Base-by-base conservation (phyloP, 2,113 vertebrate genomes). In the Hypomesus transpacificus region DNA sequence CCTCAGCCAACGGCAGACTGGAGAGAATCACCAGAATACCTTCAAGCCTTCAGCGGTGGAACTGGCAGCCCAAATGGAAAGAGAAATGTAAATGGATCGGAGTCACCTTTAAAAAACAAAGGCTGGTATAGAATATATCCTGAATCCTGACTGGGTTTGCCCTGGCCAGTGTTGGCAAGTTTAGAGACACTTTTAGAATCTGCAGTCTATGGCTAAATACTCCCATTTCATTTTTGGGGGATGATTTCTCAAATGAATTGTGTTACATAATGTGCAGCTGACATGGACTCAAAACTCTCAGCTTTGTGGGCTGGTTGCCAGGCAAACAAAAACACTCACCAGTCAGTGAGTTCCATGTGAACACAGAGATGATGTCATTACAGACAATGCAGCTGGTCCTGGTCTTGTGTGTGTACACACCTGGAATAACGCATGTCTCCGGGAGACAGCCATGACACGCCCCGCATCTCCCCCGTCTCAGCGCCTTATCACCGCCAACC, bases 181-280 rank as follows among this genome's bases (percentile, higher is more conserved):
- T 34, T 46, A 46, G 9, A 46, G 11, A 46, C 7, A 46, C 39
- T 11, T 46, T 46, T 46, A 2, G 39, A 46, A 9, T 46, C 39
- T 46, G 39, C 39, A 46, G 39, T 2, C 39, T 46, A 2, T 46
- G 9, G 8, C 24, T 46, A 46, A 46, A 46, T 46, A 13, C 11
- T 59, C n/a, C 2, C 9, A 14, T 20, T n/a, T 20, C 4, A 59
- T 56, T 56, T 17, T 56, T 6, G n/a, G 21, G n/a, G 1, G 21
- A 20, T 59, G 13, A n/a, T 26, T 65, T 65, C 20, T 64, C 5
- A 20, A 34, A 39, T 46, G n/a, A 18, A 65, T 39, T 4, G 20
- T 14, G 14, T 65, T 17, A 46, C 34, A 46, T 50, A 65, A 46
- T 65, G 20, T 46, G 18, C 63, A 65, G 63, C 63, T 65, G 63